Evolutionary conservation across 2,888 invertebrate species (phyloP), one percentile per base, ranked within the genome.

Genomic region (Alsophila aescularia): DNA sequence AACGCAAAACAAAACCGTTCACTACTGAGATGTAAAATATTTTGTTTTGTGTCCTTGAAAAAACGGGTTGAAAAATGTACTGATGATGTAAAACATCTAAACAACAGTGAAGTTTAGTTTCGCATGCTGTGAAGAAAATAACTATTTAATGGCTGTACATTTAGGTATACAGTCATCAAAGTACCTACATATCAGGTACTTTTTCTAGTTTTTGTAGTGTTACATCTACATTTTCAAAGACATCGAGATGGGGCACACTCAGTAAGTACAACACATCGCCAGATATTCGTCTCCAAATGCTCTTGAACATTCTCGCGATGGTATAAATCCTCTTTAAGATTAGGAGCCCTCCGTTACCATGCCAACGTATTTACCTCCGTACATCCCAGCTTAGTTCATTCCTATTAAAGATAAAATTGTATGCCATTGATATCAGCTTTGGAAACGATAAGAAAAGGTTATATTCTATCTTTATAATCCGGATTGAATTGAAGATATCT

Each of bases 281-380:
- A 47, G 40, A 44, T 51, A 39, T 29, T 15, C 35, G 72, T 75
- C 70, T 66, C 70, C 67, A 77, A 80, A 78, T 75, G 78, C 72
- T 73, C 77, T 85, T 72, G 75, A 84, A 77, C 75, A 76, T 76
- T 77, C 73, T 45, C 40, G 41, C 44, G 34, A 55, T 35, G 16
- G 45, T 51, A 45, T 35, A 87, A 85, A 89, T 85, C 85, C 81
- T 87, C 86, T 85, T 83, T 77, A 82, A 88, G 90, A 90, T 90
- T 90, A 90, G 69, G 81, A 77, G 79, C 82, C 87, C 87, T 76
- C 78, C 77, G 88, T 88, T 64, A 59, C 79, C 78, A 87, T 85
- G 81, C 80, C 62, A 68, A 90, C 87, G 85, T 83, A 82, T 86
- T 86, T 85, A 77, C 79, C 76, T 81, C 75, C 79, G 77, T 78